Evolutionary conservation across 1,140 invertebrate genomes (phyloP).

Genomic region (Goniozus legneri): DNA sequence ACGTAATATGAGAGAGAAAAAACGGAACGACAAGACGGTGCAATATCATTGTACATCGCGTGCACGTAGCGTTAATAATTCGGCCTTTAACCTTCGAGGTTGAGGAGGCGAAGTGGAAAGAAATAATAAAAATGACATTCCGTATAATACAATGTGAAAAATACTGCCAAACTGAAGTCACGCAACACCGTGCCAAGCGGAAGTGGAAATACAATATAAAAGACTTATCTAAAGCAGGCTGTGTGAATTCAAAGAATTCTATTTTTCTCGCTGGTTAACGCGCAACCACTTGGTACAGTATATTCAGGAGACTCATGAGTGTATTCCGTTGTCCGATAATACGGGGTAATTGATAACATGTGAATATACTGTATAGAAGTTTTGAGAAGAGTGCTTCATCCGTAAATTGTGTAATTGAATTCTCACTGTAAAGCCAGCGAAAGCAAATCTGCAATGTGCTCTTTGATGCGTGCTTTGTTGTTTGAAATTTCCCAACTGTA

Average conservation of each 20-base stretch:
- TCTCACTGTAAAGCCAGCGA: not conserved
- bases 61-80: conserved; percentile 1
- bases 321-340: too few relatives aligned
- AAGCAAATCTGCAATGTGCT: not conserved
- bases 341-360: too few relatives aligned
- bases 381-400: not conserved
- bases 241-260: not conserved
- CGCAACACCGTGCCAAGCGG: conserved; percentile 27
- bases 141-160: not conserved
- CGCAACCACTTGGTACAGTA: not conserved
- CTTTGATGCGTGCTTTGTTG: not conserved
- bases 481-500: too few relatives aligned
- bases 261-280: not conserved
- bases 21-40: not conserved
- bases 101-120: not conserved
- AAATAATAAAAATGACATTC: not conserved
- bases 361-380: too few relatives aligned
- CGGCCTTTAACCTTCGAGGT: not conserved
- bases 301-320: not conserved
- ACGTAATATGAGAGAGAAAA: not conserved
- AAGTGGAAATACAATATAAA: conserved; percentile 8
- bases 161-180: conserved; percentile 27
- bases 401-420: not conserved
- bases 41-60: conserved; percentile 12
- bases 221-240: not conserved